These are phyloP conservation scores for Halcyon chelicuti DNA, from an alignment of 2,797 vertebrate genomes.

Conservation along the genomic window DNA sequence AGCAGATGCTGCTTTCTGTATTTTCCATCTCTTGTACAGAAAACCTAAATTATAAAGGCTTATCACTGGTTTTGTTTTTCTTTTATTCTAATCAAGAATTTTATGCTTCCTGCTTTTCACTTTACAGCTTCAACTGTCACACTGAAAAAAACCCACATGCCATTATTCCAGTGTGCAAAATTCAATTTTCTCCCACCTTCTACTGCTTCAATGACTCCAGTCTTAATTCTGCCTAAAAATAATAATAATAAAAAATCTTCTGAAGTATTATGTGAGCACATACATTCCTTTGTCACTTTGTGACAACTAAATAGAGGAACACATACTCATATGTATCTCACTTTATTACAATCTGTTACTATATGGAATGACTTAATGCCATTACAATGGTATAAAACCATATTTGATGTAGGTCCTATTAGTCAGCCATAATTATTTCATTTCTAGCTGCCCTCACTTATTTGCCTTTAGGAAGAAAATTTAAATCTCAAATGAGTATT, in stretches of 20 bases:
- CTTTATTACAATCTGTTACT: not conserved
- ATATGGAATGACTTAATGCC: not conserved
- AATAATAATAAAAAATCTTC: not conserved
- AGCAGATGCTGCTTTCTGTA: not conserved
- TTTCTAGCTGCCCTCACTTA: not conserved
- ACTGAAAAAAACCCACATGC: not conserved
- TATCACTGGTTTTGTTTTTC: not conserved
- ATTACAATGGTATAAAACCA: not conserved
- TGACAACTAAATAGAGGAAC: not conserved
- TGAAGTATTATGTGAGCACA: not conserved
- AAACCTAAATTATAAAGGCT: conserved; percentile 26
- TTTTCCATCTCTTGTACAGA: not conserved
- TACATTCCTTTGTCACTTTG: not conserved
- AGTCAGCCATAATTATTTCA: not conserved
- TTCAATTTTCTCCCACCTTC: conserved; percentile 1
- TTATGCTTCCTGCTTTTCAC: not conserved
- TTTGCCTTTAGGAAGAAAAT: not conserved
- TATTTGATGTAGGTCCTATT: not conserved
- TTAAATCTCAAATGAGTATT: not conserved
- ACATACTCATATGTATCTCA: not conserved
- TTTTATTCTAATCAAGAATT: conserved; percentile 6
- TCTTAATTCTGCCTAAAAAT: not conserved
- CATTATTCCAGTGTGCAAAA: conserved; percentile 16
- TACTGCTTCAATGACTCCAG: conserved; percentile 10
- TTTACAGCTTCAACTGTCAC: not conserved